Conservation (phyloP, 2,888 invertebrate species). For the Syrphus vitripennis region DNA sequence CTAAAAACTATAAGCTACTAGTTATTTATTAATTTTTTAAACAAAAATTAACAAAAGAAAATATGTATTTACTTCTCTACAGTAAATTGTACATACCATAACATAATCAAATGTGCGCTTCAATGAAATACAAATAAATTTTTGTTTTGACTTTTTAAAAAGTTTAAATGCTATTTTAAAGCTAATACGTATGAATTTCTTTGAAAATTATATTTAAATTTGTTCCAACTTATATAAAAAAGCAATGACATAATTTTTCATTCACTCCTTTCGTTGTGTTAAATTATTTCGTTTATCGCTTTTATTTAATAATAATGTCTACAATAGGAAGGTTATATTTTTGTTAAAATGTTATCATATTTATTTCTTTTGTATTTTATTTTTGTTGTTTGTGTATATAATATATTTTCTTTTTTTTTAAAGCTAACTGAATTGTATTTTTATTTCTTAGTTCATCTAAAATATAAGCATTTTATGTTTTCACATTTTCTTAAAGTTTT, state of each 20-base stretch:
- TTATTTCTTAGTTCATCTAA: not conserved
- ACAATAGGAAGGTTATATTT: not conserved
- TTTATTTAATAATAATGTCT: not conserved
- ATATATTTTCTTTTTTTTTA: slow-evolving; percentile 32
- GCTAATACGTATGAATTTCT: too few species aligned
- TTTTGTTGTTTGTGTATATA: slow-evolving; percentile 29
- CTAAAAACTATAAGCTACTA: not conserved
- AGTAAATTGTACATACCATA: too few species aligned
- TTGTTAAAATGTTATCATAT: not conserved
- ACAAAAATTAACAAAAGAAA: not conserved
- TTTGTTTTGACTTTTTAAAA: not conserved
- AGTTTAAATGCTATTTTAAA: not conserved
- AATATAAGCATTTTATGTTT: slow-evolving; percentile 10
- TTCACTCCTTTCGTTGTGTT: slow-evolving; percentile 2
- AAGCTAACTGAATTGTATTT: slow-evolving; percentile 53
- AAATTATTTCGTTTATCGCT: not conserved
- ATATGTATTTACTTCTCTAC: too few species aligned
- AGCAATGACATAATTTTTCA: not conserved
- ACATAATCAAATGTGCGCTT: not conserved
- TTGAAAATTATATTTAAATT: not conserved
- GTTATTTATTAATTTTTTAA: not conserved
- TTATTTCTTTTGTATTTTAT: not conserved
- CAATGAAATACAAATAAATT: not conserved
- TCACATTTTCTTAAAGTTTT: slow-evolving; percentile 1
- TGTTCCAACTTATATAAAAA: not conserved